Base-by-base conservation (phyloP, 1,140 invertebrate genomes). In the Paraescarpia echinospica region DNA sequence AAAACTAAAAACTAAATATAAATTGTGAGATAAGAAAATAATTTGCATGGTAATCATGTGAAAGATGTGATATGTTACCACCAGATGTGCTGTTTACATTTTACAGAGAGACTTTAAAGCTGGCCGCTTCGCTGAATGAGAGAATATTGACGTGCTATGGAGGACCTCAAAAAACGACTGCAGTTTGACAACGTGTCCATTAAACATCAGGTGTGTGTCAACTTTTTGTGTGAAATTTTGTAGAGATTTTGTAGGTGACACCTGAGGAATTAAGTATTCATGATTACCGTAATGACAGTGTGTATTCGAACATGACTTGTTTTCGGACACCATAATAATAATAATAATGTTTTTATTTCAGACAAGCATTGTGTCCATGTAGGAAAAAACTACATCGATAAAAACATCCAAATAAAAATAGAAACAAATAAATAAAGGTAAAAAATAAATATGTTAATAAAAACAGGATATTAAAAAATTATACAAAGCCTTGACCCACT, bases 131-230 rank as follows among this genome's bases (percentile, higher is more conserved):
- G 59, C 59, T 77, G 59, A 77, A 77, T 77, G 14, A 77, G 0
- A 27, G 18, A 8, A 51, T 31, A 1, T 18, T 77, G 59, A 27
- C 8, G 59, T 18, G 2, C 48, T 12, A 92, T 92, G 91, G 91
- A 92, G 35, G 91, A 92, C 34, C 35, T 92, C 2, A 92, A 92
- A 33, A 35, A 6, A 51, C 35, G 91, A 35, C 51, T 92, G 91
- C 34, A 92, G 34, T 92, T 92, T 51, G 34, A 34, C 35, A 59
- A 92, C 34, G 33, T 14, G 1, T 34, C 91, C 51, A 31, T 92
- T 33, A 92, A 59, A 1, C 33, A 35, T 31, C 91, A 92, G 91
- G 91, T 92, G 33, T 22, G 35, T 92, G 34, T 22, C 90, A 22
- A 34, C 14, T 90, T 90, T 27, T 90, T 90, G 34, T 90, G 34